Conservation (phyloP, 2,113 vertebrate genomes). For the Gulo gulo region DNA sequence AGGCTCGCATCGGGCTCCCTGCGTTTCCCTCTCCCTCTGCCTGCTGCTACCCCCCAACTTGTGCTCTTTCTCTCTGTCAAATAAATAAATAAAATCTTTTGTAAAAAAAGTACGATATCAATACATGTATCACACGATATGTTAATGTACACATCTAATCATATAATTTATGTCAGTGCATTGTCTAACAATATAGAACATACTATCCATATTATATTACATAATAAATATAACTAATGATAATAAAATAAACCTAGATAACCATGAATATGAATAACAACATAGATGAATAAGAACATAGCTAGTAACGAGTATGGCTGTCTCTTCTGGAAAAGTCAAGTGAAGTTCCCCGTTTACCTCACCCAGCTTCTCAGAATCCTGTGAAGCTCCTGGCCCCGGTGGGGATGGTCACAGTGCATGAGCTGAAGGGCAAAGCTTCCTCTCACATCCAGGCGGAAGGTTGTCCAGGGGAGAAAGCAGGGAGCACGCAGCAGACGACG, state of each 20-base stretch:
- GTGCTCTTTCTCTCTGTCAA: not conserved
- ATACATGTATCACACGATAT: no score
- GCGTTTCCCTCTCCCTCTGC: not conserved
- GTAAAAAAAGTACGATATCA: not conserved
- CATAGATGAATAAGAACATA: no score
- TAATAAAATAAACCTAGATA: not conserved
- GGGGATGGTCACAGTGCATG: not conserved
- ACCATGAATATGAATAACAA: no score
- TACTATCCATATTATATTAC: not conserved
- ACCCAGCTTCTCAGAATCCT: not conserved
- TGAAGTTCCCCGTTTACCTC: not conserved
- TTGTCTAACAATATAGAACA: not conserved
- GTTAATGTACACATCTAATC: not conserved
- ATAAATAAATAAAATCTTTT: not conserved
- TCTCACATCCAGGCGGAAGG: not conserved
- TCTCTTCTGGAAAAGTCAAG: not conserved
- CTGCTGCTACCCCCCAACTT: not conserved
- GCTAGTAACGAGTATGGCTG: not conserved
- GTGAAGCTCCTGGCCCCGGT: accelerated
- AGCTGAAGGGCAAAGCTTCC: not conserved
- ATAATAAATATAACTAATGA: not conserved
- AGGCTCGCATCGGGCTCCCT: not conserved
- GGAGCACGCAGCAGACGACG: accelerated
- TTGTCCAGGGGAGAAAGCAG: accelerated
- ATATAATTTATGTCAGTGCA: not conserved